Evolutionary conservation across 2,797 vertebrate genomes (phyloP).

Genomic region (Poliocrania exsul): DNA sequence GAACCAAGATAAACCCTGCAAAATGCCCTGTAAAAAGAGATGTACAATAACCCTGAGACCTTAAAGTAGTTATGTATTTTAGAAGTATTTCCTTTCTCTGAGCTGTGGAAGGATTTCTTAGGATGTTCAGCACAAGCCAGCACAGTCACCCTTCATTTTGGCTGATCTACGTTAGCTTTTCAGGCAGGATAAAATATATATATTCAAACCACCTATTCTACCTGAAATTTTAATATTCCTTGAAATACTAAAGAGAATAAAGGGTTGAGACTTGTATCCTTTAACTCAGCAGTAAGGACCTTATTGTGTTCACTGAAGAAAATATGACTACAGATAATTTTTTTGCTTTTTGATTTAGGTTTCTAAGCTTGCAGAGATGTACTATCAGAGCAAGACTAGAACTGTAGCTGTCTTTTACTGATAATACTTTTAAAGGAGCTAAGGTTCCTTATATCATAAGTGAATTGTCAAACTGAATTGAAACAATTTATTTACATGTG

Average conservation of each 20-base stretch:
- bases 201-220: neutral
- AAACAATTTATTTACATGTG: neutral
- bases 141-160: neutral
- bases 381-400: neutral
- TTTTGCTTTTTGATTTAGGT: neutral
- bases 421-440: neutral
- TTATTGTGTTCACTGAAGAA: neutral
- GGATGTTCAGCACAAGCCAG: neutral
- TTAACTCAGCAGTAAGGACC: neutral
- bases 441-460: neutral
- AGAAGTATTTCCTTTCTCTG: neutral
- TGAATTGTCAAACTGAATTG: neutral
- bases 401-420: neutral
- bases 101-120: neutral
- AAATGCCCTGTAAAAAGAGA: neutral
- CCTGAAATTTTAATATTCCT: neutral
- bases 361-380: neutral
- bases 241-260: neutral
- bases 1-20: neutral
- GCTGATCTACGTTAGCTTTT: neutral
- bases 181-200: neutral
- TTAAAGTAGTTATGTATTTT: neutral
- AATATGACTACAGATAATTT: neutral
- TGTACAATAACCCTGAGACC: neutral
- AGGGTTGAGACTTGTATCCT: neutral